These are phyloP conservation scores for Sesia bembeciformis DNA, from an alignment of 2,888 invertebrate genomes.

Conservation along the genomic window DNA sequence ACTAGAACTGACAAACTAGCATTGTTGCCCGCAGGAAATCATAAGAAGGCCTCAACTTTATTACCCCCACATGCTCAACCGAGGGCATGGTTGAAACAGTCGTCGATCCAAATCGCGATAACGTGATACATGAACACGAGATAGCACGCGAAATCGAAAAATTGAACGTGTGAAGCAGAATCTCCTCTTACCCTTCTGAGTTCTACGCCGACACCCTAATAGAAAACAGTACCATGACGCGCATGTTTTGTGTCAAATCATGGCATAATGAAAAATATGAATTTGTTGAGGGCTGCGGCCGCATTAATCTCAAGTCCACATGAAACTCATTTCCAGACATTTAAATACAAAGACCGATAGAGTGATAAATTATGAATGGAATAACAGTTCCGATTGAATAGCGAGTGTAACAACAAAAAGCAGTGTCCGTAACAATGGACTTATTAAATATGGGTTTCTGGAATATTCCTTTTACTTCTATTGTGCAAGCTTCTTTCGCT, in stretches of 20 bases:
- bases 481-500: constrained; percentile 37
- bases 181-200: constrained; percentile 18
- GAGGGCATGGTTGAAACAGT: not conserved
- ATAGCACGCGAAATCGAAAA: not conserved
- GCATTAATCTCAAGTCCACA: constrained; percentile 54
- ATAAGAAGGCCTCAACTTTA: constrained; percentile 51
- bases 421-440: constrained; percentile 51
- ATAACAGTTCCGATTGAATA: constrained; percentile 47
- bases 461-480: constrained; percentile 36
- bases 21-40: constrained; percentile 50
- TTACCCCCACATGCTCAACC: constrained; percentile 17
- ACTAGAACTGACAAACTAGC: constrained; percentile 63
- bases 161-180: not conserved
- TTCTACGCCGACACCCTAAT: constrained; percentile 32
- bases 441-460: constrained; percentile 60
- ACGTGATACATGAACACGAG: not conserved
- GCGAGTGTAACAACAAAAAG: constrained; percentile 48
- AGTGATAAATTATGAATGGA: constrained; percentile 67
- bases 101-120: not conserved
- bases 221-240: constrained; percentile 48
- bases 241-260: constrained; percentile 61
- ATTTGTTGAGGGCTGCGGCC: constrained; percentile 31
- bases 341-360: constrained; percentile 62
- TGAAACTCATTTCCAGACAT: constrained; percentile 48
- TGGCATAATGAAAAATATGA: constrained; percentile 58